Conservation (phyloP, 2,113 vertebrate species). For the Delphinus delphis region DNA sequence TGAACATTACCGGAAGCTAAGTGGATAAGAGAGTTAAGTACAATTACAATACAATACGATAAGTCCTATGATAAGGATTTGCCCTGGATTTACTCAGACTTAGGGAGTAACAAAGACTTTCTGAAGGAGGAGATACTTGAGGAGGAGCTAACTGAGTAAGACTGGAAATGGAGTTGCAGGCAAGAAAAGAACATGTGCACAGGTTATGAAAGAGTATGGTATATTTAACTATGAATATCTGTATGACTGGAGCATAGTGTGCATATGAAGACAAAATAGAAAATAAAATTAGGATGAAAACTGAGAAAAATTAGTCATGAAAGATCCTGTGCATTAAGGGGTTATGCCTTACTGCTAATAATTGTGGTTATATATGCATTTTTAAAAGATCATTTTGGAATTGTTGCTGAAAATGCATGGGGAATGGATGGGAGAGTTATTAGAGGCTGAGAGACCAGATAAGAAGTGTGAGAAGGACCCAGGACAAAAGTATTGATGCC, state of each 20-base stretch:
- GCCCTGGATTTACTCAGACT: not conserved
- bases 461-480: not conserved
- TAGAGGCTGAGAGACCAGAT: not conserved
- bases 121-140: not conserved
- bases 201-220: not conserved
- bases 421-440: not conserved
- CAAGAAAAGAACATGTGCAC: not conserved
- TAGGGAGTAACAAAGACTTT: not conserved
- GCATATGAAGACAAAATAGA: not conserved
- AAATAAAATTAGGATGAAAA: not conserved
- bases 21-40: not conserved
- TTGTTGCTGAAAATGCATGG: not conserved
- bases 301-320: not conserved
- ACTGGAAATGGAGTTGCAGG: not conserved
- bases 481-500: not conserved
- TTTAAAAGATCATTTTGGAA: not conserved
- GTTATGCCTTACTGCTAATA: not conserved
- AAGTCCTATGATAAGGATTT: not conserved
- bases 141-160: not conserved
- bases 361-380: not conserved
- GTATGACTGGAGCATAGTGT: not conserved
- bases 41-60: not conserved
- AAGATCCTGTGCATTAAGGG: not conserved
- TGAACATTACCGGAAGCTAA: not conserved
- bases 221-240: not conserved